phyloP scores from a whole-genome alignment of 2,797 vertebrate genomes.

The Sebastes nivosus region DNA sequence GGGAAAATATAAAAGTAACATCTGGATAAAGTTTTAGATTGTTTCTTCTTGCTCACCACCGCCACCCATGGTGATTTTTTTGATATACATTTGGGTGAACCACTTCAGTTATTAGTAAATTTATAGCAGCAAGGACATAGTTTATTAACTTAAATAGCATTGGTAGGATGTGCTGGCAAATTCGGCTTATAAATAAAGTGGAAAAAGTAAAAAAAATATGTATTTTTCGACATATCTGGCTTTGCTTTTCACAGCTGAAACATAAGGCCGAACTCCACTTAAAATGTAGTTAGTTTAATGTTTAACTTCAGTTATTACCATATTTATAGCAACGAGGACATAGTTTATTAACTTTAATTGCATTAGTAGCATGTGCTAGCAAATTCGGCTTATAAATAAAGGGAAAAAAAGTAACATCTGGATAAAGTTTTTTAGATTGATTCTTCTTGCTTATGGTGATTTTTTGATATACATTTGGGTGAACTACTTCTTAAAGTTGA shows the following conservation, averaged over 20 bases:
- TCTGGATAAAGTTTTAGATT: not conserved
- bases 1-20: not conserved
- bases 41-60: not conserved
- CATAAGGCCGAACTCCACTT: not conserved
- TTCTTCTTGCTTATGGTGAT: not conserved
- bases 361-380: not conserved
- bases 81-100: not conserved
- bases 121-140: accelerated
- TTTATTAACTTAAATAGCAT: not conserved
- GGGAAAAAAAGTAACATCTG: not conserved
- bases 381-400: slow-evolving; percentile 19
- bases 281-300: not conserved
- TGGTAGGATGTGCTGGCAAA: not conserved
- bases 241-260: not conserved
- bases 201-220: too few relatives aligned
- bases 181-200: slow-evolving; percentile 13
- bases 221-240: too few relatives aligned
- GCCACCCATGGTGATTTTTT: not conserved
- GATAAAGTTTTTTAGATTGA: not conserved
- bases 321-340: accelerated
- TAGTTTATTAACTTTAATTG: not conserved
- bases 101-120: accelerated
- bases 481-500: not conserved
- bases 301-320: not conserved
- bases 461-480: not conserved